Evolutionary conservation across 2,113 vertebrate species (phyloP).

Genomic region (Ochotona princeps): DNA sequence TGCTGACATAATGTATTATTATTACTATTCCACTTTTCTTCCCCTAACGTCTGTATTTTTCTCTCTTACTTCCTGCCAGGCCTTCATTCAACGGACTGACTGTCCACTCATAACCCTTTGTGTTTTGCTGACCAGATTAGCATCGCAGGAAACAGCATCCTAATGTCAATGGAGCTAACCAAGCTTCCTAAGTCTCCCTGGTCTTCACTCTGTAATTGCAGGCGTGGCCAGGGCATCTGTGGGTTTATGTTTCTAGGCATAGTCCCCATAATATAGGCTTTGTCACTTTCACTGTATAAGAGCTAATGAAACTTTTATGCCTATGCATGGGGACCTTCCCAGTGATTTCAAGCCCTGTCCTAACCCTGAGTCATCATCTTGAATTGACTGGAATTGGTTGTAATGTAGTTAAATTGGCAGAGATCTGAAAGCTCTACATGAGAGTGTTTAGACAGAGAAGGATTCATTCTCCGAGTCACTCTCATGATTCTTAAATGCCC

Average conservation of each 20-base stretch:
- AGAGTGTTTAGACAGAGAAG: not conserved
- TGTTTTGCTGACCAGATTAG: not conserved
- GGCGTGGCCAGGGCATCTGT: not conserved
- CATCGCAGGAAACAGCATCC: not conserved
- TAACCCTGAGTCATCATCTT: not conserved
- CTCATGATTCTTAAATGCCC: not conserved
- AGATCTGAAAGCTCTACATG: not conserved
- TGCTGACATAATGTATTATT: conserved; percentile 60
- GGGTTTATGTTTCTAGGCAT: not conserved
- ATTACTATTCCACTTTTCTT: conserved; percentile 43
- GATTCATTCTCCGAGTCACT: not conserved
- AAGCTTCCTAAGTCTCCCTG: not conserved
- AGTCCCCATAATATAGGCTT: not conserved
- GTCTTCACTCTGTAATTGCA: not conserved
- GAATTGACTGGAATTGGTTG: not conserved
- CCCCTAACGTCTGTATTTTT: conserved; percentile 33
- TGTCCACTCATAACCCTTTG: not conserved
- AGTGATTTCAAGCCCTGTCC: not conserved
- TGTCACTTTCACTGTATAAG: conserved; percentile 18
- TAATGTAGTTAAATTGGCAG: not conserved
- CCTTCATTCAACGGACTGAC: not conserved
- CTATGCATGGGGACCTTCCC: not conserved
- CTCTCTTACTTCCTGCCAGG: conserved; percentile 36
- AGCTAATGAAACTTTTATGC: conserved; percentile 24
- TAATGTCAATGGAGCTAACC: not conserved